Evolutionary conservation across 2,113 vertebrate genomes (phyloP).

Genomic region (Albula goreensis): DNA sequence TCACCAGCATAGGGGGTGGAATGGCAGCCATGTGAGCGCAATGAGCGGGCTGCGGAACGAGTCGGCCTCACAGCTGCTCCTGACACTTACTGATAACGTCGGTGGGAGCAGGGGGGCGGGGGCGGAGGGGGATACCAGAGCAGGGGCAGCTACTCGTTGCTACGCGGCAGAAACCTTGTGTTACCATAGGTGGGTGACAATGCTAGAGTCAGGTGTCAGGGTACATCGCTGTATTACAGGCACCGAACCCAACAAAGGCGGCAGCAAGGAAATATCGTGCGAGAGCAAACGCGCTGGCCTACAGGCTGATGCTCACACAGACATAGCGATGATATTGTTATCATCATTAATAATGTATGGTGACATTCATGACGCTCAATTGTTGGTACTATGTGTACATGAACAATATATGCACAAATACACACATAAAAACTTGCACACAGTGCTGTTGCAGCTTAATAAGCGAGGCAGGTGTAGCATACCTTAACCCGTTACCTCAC

Average conservation of each 20-base stretch:
- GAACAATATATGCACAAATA: background rate
- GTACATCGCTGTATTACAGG: conserved; percentile 19
- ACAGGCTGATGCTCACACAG: background rate
- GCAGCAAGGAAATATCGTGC: background rate
- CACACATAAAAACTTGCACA: background rate
- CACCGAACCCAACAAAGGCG: background rate
- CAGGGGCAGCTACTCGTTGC: conserved; percentile 7
- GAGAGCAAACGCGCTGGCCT: background rate
- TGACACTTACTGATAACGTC: conserved; percentile 37
- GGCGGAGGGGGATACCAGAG: conserved; percentile 13
- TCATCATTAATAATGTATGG: background rate
- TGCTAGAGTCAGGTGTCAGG: conserved; percentile 24
- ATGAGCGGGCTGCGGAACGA: conserved; percentile 17
- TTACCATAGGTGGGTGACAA: conserved; percentile 19
- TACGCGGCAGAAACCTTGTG: conserved; percentile 33
- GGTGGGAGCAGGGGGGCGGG: conserved; percentile 23
- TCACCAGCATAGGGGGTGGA: background rate
- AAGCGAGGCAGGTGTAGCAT: background rate
- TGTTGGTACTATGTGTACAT: background rate
- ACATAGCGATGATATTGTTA: background rate
- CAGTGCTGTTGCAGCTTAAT: background rate
- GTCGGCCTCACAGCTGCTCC: conserved; percentile 41
- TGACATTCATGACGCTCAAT: background rate
- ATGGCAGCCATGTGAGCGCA: conserved; percentile 28
- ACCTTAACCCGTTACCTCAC: background rate